These are phyloP conservation scores for Ammospiza caudacuta DNA, from an alignment of 2,113 vertebrate species.

Conservation along the genomic window DNA sequence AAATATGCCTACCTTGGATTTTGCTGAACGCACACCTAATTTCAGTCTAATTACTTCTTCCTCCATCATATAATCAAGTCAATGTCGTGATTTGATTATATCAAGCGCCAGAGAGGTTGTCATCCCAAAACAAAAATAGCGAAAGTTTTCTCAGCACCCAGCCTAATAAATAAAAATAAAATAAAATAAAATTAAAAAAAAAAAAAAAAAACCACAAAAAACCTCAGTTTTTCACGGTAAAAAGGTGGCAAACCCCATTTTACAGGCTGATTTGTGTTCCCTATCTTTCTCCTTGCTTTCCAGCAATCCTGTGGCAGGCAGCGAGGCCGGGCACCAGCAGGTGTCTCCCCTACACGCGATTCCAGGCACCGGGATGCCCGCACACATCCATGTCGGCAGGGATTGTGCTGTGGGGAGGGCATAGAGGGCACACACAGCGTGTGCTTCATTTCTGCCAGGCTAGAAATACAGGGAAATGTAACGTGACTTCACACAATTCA, in stretches of 20 bases:
- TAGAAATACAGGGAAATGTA: background rate
- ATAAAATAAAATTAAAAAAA: background rate
- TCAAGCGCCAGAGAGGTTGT: background rate
- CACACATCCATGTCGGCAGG: accelerated
- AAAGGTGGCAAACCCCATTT: background rate
- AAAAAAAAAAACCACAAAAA: too few species aligned
- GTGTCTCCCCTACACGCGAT: background rate
- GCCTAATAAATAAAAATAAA: background rate
- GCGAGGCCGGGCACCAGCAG: background rate
- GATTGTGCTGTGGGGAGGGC: accelerated
- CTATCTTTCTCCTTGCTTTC: too few species aligned
- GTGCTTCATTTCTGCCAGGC: background rate
- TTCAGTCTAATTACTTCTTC: background rate
- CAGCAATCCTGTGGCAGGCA: background rate
- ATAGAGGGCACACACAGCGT: accelerated
- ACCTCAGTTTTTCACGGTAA: accelerated
- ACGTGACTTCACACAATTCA: background rate
- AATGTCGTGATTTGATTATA: background rate
- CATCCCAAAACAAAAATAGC: background rate
- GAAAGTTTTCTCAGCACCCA: background rate
- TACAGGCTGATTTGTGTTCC: background rate
- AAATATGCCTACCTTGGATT: background rate
- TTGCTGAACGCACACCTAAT: background rate
- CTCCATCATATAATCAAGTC: background rate
- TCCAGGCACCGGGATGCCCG: accelerated